A percentile compares a stretch with the other conserved stretches of the same genome.
Conservation (phyloP, 2,113 vertebrate species). For the Amphiprion percula region DNA sequence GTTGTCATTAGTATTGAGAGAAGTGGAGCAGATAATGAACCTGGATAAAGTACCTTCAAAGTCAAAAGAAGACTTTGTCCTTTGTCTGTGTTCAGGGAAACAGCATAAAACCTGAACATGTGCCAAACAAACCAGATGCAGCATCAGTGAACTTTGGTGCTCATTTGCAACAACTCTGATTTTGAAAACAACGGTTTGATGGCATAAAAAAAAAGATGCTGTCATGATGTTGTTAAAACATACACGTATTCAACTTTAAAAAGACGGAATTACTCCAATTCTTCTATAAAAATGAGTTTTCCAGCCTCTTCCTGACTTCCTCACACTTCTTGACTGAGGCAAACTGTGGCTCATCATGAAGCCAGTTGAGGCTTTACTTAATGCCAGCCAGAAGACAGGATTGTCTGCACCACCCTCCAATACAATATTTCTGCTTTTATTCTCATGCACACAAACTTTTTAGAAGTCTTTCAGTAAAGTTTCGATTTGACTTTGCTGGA, state of each 20-base stretch:
- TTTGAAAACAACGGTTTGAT: too few species aligned
- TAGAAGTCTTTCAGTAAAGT: neutral
- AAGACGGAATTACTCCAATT: neutral
- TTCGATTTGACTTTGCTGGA: neutral
- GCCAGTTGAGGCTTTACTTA: constrained; percentile 19
- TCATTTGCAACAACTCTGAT: too few species aligned
- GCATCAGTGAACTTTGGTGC: too few species aligned
- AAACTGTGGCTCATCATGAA: constrained; percentile 17
- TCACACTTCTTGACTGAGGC: constrained; percentile 3
- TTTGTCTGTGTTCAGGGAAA: too few species aligned
- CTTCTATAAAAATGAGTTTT: neutral
- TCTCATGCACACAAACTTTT: neutral
- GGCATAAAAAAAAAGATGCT: too few species aligned
- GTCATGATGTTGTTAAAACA: neutral
- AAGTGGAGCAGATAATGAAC: constrained; percentile 1
- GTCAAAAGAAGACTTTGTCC: too few species aligned
- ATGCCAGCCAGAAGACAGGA: constrained; percentile 43
- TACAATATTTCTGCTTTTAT: neutral
- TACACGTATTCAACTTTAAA: constrained; percentile 2
- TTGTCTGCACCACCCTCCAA: constrained; percentile 5
- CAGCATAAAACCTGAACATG: too few species aligned
- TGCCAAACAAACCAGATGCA: too few species aligned
- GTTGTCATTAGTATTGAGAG: neutral
- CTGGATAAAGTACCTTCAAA: too few species aligned
- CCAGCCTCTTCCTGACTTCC: neutral